Evolutionary conservation across 2,888 invertebrate genomes (phyloP).

Genomic region (Capitulum mitella): DNA sequence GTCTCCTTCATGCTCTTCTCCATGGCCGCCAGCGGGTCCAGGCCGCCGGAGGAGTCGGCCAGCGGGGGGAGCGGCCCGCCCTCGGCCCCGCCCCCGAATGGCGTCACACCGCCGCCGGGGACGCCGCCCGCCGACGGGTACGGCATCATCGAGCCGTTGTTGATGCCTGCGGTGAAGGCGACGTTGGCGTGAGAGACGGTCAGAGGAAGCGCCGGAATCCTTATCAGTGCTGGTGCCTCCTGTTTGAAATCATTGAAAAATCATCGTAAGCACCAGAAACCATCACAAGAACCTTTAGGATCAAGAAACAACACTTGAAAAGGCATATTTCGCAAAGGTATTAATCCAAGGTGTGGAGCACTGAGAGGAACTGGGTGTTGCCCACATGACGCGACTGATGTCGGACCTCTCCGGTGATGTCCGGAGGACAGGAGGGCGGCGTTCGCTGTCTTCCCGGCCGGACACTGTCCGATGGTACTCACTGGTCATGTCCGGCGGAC

Average conservation of each 20-base stretch:
- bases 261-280: no score
- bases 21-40: conserved; percentile 87
- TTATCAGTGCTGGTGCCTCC: no score
- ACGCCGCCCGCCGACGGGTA: conserved; percentile 43
- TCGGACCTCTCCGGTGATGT: conserved; percentile 77
- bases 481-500: conserved; percentile 87
- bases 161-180: conserved; percentile 57
- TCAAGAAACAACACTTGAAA: no score
- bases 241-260: no score
- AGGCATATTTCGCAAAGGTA: no score
- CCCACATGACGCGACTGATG: no score
- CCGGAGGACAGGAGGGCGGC: conserved; percentile 62
- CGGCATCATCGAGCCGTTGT: conserved; percentile 78
- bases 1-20: conserved; percentile 63
- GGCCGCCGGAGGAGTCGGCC: conserved; percentile 67
- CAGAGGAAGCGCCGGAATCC: no score
- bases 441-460: no score
- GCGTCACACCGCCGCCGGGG: conserved; percentile 47
- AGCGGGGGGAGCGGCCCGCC: background rate
- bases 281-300: no score
- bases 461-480: conserved; percentile 39
- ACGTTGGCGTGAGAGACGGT: no score
- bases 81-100: conserved; percentile 31
- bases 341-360: no score
- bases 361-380: no score